Percentiles rank a stretch among this genome's conserved stretches.
These are phyloP conservation scores for Pseudopipra pipra DNA, from an alignment of 2,113 vertebrate species.

Conservation along the genomic window DNA sequence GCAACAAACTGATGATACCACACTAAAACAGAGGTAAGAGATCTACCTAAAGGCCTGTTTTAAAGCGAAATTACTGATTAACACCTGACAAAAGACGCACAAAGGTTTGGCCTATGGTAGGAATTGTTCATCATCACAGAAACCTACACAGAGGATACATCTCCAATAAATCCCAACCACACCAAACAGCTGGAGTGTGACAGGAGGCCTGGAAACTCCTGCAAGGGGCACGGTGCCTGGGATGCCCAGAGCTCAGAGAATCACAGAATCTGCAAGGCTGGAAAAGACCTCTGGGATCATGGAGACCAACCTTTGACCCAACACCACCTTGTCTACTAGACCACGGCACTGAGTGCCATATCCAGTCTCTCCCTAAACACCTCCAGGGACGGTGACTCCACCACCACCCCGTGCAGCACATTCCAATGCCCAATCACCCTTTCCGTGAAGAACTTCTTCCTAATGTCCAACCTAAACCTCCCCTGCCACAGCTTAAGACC, in stretches of 20 bases:
- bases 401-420: neutral
- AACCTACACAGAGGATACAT: rapidly evolving
- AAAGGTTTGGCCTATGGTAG: rapidly evolving
- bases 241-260: neutral
- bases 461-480: neutral
- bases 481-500: neutral
- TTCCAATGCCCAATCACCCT: neutral
- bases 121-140: rapidly evolving
- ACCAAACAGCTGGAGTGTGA: rapidly evolving
- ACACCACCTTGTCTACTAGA: neutral
- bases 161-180: rapidly evolving
- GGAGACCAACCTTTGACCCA: neutral
- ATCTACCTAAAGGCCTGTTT: rapidly evolving
- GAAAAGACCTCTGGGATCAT: neutral
- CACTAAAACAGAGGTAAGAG: neutral
- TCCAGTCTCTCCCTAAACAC: neutral
- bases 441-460: neutral
- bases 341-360: neutral
- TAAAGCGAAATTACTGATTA: too few relatives aligned
- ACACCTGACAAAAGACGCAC: neutral
- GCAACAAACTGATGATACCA: neutral
- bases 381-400: neutral
- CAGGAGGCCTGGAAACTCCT: rapidly evolving
- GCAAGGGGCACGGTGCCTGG: neutral
- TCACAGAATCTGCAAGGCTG: neutral